Evolutionary conservation across 64 coral and sea anemone species (phyloP).

Genomic region (Acropora yongei): DNA sequence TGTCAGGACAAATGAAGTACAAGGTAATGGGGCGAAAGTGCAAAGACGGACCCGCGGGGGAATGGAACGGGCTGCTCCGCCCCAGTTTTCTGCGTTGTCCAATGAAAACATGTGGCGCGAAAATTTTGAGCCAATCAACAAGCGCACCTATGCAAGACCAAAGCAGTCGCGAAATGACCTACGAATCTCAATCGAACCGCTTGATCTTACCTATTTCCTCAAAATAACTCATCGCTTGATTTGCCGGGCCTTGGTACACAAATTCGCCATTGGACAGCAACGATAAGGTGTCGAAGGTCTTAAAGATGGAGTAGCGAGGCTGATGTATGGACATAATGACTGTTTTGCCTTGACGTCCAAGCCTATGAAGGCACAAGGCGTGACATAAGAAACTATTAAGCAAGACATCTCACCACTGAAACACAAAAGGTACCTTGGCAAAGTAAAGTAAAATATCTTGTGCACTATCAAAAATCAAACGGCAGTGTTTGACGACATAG

Average conservation of each 20-base stretch:
- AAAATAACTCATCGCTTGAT: conserved; percentile 83
- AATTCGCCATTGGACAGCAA: conserved; percentile 82
- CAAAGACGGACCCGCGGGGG: too few species aligned
- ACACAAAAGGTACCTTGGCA: background rate
- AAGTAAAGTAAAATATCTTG: too few species aligned
- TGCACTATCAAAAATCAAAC: too few species aligned
- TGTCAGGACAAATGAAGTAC: too few species aligned
- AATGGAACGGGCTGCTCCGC: too few species aligned
- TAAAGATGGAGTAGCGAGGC: conserved; percentile 96
- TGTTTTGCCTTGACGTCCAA: conserved; percentile 79
- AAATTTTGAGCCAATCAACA: background rate
- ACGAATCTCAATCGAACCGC: too few species aligned
- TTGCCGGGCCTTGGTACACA: conserved; percentile 81
- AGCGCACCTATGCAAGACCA: too few species aligned
- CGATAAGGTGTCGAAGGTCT: conserved; percentile 77
- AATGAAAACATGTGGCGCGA: too few species aligned
- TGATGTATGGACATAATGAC: conserved; percentile 96
- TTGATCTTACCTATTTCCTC: conserved; percentile 71
- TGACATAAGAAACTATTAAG: background rate
- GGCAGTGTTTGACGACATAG: too few species aligned
- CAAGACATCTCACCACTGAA: background rate
- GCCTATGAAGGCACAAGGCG: conserved; percentile 47
- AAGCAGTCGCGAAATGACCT: too few species aligned
- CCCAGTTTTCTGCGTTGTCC: too few species aligned
- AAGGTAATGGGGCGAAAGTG: too few species aligned